Percentiles rank a stretch among this genome's conserved stretches.
These are phyloP conservation scores for Anisognathus igniventris DNA, from an alignment of 2,797 vertebrate genomes.

Conservation along the genomic window DNA sequence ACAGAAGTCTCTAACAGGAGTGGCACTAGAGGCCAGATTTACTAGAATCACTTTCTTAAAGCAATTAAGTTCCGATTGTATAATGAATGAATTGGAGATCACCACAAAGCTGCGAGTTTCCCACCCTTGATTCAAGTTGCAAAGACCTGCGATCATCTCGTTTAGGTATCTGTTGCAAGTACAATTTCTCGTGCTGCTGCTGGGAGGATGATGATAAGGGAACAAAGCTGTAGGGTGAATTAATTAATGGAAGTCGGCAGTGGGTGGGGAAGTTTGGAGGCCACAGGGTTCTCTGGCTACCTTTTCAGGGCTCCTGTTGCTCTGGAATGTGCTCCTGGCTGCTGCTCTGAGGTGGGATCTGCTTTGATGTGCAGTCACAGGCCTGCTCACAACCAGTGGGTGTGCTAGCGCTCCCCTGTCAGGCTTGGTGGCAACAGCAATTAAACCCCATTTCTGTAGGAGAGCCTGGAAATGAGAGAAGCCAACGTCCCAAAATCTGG, in stretches of 20 bases:
- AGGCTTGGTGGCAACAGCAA: neutral
- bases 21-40: conserved; percentile 1
- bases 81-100: conserved; percentile 39
- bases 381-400: neutral
- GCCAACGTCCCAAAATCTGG: neutral
- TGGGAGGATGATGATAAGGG: conserved; percentile 47
- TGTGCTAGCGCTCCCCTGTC: neutral
- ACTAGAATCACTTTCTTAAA: conserved; percentile 14
- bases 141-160: conserved; percentile 17
- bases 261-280: conserved; percentile 26
- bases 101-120: conserved; percentile 41
- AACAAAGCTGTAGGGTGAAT: conserved; percentile 56
- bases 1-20: neutral
- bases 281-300: neutral
- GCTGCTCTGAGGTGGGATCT: neutral
- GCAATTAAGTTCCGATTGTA: conserved; percentile 59
- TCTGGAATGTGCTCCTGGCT: conserved; percentile 42
- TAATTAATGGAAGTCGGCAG: conserved; percentile 40
- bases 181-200: conserved; percentile 18
- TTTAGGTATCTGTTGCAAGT: conserved; percentile 24
- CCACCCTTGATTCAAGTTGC: conserved; percentile 25
- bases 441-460: neutral
- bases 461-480: neutral
- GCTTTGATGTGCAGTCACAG: conserved; percentile 51
- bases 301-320: neutral